Conservation (phyloP, 30 jellyfish, hydroid and myxozoan genomes). For the Hydra vulgaris region DNA sequence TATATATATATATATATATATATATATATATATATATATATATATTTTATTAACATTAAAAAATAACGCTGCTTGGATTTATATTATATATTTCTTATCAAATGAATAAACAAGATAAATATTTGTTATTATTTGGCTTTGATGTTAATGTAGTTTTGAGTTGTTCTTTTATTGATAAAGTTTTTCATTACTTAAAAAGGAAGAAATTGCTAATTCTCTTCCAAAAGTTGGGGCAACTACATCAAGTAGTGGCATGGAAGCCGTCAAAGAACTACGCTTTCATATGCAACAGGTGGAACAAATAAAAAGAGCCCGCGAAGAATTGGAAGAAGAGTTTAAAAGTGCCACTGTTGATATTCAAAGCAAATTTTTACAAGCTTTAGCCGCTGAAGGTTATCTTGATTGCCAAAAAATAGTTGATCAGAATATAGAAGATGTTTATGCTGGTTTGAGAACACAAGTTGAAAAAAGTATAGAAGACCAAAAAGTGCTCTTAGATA, state of each 20-base stretch:
- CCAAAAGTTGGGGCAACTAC: slow-evolving; percentile 58
- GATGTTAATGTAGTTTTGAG: no score
- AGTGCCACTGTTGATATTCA: slow-evolving; percentile 63
- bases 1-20: no score
- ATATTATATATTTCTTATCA: no score
- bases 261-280: slow-evolving; percentile 42
- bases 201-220: slow-evolving; percentile 50
- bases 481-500: slow-evolving; percentile 40
- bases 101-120: no score
- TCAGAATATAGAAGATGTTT: slow-evolving; percentile 48
- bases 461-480: slow-evolving; percentile 46
- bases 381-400: slow-evolving; percentile 59
- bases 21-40: no score
- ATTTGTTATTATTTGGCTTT: no score
- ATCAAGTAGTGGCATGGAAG: slow-evolving; percentile 42
- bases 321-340: slow-evolving; percentile 67
- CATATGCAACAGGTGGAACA: slow-evolving; percentile 63
- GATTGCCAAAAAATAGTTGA: slow-evolving; percentile 43
- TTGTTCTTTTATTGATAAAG: no score
- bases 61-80: no score
- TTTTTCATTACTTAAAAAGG: slow-evolving; percentile 9
- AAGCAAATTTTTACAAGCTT: slow-evolving; percentile 53
- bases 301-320: slow-evolving; percentile 46
- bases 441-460: slow-evolving; percentile 36
- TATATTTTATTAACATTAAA: no score